A percentile compares a stretch with the other conserved stretches of the same genome.
Conservation (phyloP, 1,140 invertebrate genomes). For the Aphis gossypii region DNA sequence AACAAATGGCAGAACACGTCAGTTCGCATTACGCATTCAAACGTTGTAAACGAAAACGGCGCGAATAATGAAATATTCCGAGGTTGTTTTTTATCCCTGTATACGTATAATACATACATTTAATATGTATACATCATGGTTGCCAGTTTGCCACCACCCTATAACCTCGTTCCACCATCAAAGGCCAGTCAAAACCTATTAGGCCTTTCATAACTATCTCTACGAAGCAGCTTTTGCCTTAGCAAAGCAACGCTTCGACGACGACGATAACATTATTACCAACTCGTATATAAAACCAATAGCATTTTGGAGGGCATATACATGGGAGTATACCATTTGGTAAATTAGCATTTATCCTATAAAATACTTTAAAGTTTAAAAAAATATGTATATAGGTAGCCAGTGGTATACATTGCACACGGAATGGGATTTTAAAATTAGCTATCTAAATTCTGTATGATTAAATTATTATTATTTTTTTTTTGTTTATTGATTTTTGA, state of each 20-base stretch:
- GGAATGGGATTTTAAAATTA: too few species aligned
- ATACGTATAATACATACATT: not conserved
- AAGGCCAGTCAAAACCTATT: constrained; percentile 39
- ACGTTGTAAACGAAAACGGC: constrained; percentile 19
- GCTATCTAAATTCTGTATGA: too few species aligned
- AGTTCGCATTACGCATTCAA: constrained; percentile 30
- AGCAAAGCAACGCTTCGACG: not conserved
- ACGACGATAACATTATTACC: not conserved
- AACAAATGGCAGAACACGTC: constrained; percentile 13
- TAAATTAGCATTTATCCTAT: too few species aligned
- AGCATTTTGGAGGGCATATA: too few species aligned
- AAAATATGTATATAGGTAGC: too few species aligned
- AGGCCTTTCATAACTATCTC: not conserved
- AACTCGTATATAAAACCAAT: not conserved
- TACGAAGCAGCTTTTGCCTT: not conserved
- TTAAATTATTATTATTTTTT: too few species aligned
- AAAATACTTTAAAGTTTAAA: too few species aligned
- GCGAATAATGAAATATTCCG: constrained; percentile 35
- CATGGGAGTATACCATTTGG: too few species aligned
- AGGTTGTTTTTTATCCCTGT: not conserved
- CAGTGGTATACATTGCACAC: too few species aligned
- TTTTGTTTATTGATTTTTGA: too few species aligned
- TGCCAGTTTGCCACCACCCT: not conserved
- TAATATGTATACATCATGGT: not conserved
- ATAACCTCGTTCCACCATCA: not conserved